Conservation (phyloP, 2,888 invertebrate genomes). For the Cordylochernes scorpioides region DNA sequence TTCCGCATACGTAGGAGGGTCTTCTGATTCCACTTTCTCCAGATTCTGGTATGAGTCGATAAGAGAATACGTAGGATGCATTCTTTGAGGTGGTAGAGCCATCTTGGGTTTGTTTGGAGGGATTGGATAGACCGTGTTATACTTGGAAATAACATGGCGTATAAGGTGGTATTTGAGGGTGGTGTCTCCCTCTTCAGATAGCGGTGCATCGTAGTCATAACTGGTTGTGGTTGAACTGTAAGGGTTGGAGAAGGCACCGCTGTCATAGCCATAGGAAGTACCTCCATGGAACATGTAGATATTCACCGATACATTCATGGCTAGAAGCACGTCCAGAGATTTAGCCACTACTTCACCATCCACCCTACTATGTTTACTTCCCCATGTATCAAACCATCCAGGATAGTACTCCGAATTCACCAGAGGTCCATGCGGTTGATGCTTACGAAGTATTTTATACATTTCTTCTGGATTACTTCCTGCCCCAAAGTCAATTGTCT, state of each 20-base stretch:
- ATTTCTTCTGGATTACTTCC: slow-evolving; percentile 16
- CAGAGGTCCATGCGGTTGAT: slow-evolving; percentile 38
- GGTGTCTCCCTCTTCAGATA: slow-evolving; percentile 63
- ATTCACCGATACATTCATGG: slow-evolving; percentile 21
- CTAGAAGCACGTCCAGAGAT: slow-evolving; percentile 31
- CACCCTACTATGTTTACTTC: slow-evolving; percentile 33
- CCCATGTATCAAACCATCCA: slow-evolving; percentile 80
- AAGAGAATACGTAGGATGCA: too few relatives aligned
- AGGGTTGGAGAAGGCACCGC: slow-evolving; percentile 14
- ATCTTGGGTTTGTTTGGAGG: too few relatives aligned
- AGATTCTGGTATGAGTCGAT: too few relatives aligned
- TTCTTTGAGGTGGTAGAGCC: too few relatives aligned
- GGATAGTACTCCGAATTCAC: slow-evolving; percentile 77
- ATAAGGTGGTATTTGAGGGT: slow-evolving; percentile 50
- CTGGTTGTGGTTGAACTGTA: slow-evolving; percentile 33
- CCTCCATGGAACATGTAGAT: slow-evolving; percentile 24
- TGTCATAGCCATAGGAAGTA: slow-evolving; percentile 21
- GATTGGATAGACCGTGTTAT: too few relatives aligned
- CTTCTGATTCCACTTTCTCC: too few relatives aligned
- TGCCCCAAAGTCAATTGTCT: slow-evolving; percentile 30
- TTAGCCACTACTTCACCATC: slow-evolving; percentile 27
- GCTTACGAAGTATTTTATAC: slow-evolving; percentile 24
- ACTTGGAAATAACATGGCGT: slow-evolving; percentile 31
- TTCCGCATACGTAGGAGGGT: too few relatives aligned
- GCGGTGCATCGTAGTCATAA: slow-evolving; percentile 73